A percentile compares a stretch with the other conserved stretches of the same genome.
These are phyloP conservation scores for Metallyticus violacea DNA, from an alignment of 2,888 invertebrate genomes.

Conservation along the genomic window DNA sequence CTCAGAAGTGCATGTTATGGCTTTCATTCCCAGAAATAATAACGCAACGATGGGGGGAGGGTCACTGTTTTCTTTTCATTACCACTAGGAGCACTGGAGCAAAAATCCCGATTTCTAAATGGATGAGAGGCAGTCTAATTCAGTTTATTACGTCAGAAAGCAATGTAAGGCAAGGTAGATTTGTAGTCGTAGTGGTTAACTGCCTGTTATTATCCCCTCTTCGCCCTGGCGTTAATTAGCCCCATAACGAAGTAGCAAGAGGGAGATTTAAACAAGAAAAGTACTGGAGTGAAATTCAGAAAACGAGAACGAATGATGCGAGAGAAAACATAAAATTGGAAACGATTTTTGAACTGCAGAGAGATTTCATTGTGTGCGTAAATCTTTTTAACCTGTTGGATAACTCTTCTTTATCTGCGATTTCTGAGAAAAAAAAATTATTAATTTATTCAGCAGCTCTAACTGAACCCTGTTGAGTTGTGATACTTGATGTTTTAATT, in stretches of 20 bases:
- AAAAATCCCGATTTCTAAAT: slow-evolving; percentile 10
- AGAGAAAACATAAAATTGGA: too few relatives aligned
- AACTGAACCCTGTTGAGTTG: too few relatives aligned
- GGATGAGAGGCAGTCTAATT: not conserved
- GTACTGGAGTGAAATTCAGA: not conserved
- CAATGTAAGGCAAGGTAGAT: not conserved
- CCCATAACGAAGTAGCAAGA: not conserved
- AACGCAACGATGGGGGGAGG: not conserved
- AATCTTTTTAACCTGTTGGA: not conserved
- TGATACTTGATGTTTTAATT: too few relatives aligned
- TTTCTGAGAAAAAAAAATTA: too few relatives aligned
- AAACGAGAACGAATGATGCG: not conserved
- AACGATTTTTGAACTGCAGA: not conserved
- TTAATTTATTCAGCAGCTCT: too few relatives aligned
- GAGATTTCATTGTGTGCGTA: not conserved
- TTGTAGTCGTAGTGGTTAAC: not conserved
- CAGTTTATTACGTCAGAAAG: not conserved
- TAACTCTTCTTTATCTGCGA: not conserved
- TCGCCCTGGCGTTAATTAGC: not conserved
- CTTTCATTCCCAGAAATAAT: not conserved
- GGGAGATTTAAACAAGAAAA: not conserved
- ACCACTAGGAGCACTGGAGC: not conserved
- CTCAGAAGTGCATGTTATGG: not conserved
- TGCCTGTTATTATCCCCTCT: not conserved
- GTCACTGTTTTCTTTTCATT: not conserved